phyloP scores from a whole-genome alignment of 2,113 vertebrate genomes.

The Ageneiosus marmoratus region DNA sequence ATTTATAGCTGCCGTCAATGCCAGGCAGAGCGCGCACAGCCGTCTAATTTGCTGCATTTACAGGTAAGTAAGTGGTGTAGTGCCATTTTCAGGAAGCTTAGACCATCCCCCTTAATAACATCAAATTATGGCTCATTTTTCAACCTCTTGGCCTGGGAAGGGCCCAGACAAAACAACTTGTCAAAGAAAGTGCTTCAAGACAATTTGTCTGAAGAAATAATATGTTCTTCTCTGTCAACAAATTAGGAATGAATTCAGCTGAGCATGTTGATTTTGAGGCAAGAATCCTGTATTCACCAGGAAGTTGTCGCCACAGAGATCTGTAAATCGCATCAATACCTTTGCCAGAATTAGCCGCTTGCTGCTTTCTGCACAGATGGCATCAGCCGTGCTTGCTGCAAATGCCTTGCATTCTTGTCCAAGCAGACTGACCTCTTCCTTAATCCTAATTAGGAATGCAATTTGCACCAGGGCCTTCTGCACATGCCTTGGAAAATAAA shows the following conservation, averaged over 20 bases:
- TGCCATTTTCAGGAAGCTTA: conserved; percentile 39
- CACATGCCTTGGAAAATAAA: conserved; percentile 64
- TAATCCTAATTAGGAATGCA: conserved; percentile 82
- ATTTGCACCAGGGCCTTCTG: conserved; percentile 68
- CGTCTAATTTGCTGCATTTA: conserved; percentile 63
- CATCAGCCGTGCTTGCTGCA: conserved; percentile 64
- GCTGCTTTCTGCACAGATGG: conserved; percentile 74
- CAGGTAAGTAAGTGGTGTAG: conserved; percentile 60
- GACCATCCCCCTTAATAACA: conserved; percentile 54
- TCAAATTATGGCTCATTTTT: conserved; percentile 57
- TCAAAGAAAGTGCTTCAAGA: conserved; percentile 51
- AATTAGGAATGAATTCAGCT: conserved; percentile 54
- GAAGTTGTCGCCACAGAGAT: conserved; percentile 62
- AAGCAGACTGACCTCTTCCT: conserved; percentile 72
- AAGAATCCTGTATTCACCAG: conserved; percentile 53
- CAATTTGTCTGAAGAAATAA: conserved; percentile 22
- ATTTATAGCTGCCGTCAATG: conserved; percentile 71
- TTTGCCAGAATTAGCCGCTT: conserved; percentile 76
- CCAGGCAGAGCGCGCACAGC: conserved; percentile 43
- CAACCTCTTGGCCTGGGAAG: conserved; percentile 53
- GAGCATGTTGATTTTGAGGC: conserved; percentile 44
- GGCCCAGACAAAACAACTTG: conserved; percentile 53
- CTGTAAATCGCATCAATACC: conserved; percentile 64
- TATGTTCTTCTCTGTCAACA: conserved; percentile 8
- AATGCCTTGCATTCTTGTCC: conserved; percentile 74